phyloP scores from a whole-genome alignment of 1,140 invertebrate species.

The Schmidtea mediterranea region DNA sequence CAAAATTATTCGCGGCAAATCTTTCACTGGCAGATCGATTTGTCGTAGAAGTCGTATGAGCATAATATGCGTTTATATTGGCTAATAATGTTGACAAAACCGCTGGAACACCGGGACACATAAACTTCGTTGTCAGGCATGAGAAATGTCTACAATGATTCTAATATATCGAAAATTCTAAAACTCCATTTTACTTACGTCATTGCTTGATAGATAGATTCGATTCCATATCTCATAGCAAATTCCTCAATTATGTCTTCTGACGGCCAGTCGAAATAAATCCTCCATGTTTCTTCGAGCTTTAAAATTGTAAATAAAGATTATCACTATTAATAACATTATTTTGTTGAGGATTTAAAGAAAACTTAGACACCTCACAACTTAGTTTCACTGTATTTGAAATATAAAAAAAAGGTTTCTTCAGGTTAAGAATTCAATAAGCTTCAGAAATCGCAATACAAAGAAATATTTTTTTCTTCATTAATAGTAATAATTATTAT shows the following conservation, averaged over 20 bases:
- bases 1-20: conserved; percentile 97
- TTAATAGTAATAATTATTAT: too few species aligned
- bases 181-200: conserved; percentile 37
- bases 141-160: conserved; percentile 69
- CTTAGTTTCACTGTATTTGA: too few species aligned
- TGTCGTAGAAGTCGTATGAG: conserved; percentile 75
- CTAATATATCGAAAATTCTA: conserved; percentile 5
- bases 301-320: too few species aligned
- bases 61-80: conserved; percentile 98
- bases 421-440: too few species aligned
- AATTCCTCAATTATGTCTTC: conserved; percentile 98
- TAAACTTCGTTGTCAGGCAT: conserved; percentile 92
- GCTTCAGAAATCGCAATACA: too few species aligned
- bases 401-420: too few species aligned
- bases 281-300: conserved; percentile 79
- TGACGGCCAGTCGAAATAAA: conserved; percentile 90
- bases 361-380: too few species aligned
- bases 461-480: too few species aligned
- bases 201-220: conserved; percentile 98
- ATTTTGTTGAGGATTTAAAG: too few species aligned
- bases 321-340: too few species aligned
- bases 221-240: conserved; percentile 97
- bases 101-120: conserved; percentile 85
- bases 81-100: conserved; percentile 92
- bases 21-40: conserved; percentile 66